Conservation (phyloP, 2,888 invertebrate genomes). For the Lasioglossum calceatum region DNA sequence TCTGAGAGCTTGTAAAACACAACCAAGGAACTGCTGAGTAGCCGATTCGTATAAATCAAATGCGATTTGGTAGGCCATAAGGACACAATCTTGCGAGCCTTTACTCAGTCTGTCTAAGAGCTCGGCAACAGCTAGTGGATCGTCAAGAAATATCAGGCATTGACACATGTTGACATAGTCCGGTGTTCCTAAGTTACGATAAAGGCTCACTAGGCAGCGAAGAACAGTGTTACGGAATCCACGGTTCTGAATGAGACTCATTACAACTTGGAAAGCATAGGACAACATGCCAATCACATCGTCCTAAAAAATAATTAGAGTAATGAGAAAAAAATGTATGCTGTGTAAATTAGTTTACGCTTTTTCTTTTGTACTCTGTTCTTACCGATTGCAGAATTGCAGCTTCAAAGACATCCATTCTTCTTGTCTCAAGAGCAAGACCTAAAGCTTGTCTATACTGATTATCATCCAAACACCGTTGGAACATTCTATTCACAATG, state of each 20-base stretch:
- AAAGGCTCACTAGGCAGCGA: slow-evolving; percentile 94
- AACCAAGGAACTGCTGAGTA: slow-evolving; percentile 97
- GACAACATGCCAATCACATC: slow-evolving; percentile 95
- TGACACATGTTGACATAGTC: slow-evolving; percentile 99
- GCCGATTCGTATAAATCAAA: slow-evolving; percentile 99
- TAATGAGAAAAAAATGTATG: not conserved
- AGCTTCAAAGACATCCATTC: slow-evolving; percentile 98
- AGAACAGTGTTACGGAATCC: slow-evolving; percentile 96
- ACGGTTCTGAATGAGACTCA: slow-evolving; percentile 97
- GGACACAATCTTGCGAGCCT: slow-evolving; percentile 90
- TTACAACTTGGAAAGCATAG: slow-evolving; percentile 98
- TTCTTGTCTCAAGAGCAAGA: slow-evolving; percentile 96
- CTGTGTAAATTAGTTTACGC: not conserved
- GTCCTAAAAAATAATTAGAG: slow-evolving; percentile 85
- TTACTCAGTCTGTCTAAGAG: slow-evolving; percentile 95
- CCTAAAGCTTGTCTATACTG: slow-evolving; percentile 98
- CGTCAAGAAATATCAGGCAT: slow-evolving; percentile 98
- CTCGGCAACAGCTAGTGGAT: slow-evolving; percentile 96
- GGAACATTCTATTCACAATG: slow-evolving; percentile 99
- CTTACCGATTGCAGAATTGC: slow-evolving; percentile 93
- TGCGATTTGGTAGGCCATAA: slow-evolving; percentile 99
- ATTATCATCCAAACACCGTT: slow-evolving; percentile 96
- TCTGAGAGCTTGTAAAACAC: slow-evolving; percentile 93
- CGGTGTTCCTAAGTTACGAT: slow-evolving; percentile 94
- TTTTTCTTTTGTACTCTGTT: not conserved